Evolutionary conservation across 2,797 vertebrate species (phyloP).

Genomic region (Microhierax caerulescens): DNA sequence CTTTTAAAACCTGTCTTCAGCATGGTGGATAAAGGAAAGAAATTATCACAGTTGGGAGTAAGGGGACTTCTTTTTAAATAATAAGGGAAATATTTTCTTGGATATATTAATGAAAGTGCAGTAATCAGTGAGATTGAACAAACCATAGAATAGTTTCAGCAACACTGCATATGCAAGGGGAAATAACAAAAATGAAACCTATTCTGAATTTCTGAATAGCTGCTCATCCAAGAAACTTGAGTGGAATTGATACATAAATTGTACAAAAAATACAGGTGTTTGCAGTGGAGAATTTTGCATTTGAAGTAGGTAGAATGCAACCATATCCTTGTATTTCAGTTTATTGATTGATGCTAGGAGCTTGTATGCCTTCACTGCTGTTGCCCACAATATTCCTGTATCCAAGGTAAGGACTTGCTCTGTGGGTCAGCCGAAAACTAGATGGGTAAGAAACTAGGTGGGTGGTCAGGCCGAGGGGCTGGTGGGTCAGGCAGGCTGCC

Average conservation of each 20-base stretch:
- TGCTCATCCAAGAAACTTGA: not conserved
- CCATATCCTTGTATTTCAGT: accelerated
- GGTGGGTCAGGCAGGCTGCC: accelerated
- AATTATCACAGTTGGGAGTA: accelerated
- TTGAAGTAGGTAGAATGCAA: not conserved
- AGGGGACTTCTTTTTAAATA: not conserved
- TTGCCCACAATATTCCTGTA: accelerated
- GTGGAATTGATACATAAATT: accelerated
- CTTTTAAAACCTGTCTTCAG: not conserved
- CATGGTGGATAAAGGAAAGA: not conserved
- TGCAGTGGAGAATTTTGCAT: not conserved
- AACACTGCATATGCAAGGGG: not conserved
- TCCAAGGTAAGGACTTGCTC: accelerated
- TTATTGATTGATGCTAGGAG: accelerated
- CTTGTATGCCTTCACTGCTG: accelerated
- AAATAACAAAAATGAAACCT: not conserved
- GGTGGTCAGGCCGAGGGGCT: accelerated
- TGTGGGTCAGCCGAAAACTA: accelerated
- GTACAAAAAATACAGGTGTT: accelerated
- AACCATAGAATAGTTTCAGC: not conserved
- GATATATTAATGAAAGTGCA: not conserved
- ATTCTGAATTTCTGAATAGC: not conserved
- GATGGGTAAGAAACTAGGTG: accelerated
- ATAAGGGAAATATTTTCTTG: not conserved
- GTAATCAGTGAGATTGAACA: not conserved